These are phyloP conservation scores for Anthoscopus minutus DNA, from an alignment of 2,113 vertebrate genomes.

Conservation along the genomic window DNA sequence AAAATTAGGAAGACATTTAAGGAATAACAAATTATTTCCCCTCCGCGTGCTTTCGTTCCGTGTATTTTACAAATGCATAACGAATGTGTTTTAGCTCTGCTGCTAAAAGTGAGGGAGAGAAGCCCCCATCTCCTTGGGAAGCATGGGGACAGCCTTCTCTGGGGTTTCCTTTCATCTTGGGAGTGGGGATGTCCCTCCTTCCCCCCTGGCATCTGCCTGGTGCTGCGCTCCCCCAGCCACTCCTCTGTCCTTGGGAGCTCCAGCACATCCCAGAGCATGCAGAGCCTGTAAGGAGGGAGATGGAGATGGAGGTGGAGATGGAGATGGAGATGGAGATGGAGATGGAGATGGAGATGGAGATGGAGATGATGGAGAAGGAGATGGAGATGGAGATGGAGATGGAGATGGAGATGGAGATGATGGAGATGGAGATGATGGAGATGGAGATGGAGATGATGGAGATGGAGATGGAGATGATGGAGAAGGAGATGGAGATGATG, in stretches of 20 bases:
- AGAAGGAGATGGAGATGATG: neutral
- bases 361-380: neutral
- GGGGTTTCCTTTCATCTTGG: neutral
- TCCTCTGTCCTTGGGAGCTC: neutral
- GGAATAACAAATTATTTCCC: slow-evolving; percentile 37
- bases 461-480: neutral
- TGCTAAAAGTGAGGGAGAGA: neutral
- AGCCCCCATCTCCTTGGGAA: neutral
- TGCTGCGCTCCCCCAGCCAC: neutral
- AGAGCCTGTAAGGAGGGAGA: no score
- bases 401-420: neutral
- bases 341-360: neutral
- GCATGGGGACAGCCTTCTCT: neutral
- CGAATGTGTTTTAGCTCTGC: neutral
- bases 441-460: neutral
- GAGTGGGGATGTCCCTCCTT: neutral
- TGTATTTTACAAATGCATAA: neutral
- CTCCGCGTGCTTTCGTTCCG: neutral
- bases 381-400: neutral
- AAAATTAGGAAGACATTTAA: slow-evolving; percentile 31
- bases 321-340: neutral
- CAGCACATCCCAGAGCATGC: neutral
- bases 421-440: neutral
- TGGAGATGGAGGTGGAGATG: neutral
- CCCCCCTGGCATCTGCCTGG: neutral